These are phyloP conservation scores for Pyrocoelia pectoralis DNA, from an alignment of 2,888 invertebrate species.

Conservation along the genomic window DNA sequence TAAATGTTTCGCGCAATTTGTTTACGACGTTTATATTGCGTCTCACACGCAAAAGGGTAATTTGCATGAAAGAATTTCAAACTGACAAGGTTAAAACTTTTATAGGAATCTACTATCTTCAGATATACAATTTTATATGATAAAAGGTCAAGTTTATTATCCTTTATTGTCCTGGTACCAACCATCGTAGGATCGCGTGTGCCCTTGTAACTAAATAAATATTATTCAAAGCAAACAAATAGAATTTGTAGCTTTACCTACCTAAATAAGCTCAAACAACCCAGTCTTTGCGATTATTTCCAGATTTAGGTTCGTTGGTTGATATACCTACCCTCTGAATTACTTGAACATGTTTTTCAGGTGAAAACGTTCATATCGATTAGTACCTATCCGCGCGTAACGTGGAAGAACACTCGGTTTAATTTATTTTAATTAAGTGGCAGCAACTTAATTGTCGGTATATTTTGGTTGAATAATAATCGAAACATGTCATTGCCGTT, in stretches of 20 bases:
- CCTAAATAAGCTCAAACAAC: conserved; percentile 9
- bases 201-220: conserved; percentile 44
- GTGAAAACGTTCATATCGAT: no score
- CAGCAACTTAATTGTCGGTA: no score
- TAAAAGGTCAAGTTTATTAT: conserved; percentile 53
- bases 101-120: conserved; percentile 7
- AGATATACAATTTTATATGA: conserved; percentile 18
- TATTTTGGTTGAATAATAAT: no score
- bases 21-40: not conserved
- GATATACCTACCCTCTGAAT: no score
- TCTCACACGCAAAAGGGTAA: not conserved
- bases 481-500: no score
- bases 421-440: no score
- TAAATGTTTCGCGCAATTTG: not conserved
- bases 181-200: conserved; percentile 55
- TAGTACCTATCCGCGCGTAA: no score
- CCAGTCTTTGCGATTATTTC: not conserved
- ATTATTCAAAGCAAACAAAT: conserved; percentile 18
- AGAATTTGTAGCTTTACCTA: conserved; percentile 1
- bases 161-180: conserved; percentile 53
- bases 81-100: not conserved
- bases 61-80: not conserved
- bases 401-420: no score
- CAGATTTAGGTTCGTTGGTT: not conserved
- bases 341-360: no score